These are phyloP conservation scores for Rousettus leschenaultii DNA, from an alignment of 2,113 vertebrate genomes.

Conservation along the genomic window DNA sequence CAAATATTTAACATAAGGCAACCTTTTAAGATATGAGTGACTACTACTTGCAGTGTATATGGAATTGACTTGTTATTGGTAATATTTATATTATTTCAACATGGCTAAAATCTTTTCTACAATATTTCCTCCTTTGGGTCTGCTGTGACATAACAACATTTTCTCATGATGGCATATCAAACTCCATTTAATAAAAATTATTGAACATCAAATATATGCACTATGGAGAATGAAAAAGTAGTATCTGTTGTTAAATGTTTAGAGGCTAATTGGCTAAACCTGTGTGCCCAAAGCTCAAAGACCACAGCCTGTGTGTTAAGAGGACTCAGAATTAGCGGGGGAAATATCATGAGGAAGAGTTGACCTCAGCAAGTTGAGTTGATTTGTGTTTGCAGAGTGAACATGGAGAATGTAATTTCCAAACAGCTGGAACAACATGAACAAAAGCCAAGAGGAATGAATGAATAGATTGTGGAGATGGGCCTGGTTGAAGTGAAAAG, in stretches of 20 bases:
- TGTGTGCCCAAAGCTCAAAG: not conserved
- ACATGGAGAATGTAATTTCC: not conserved
- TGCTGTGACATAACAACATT: not conserved
- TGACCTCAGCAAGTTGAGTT: not conserved
- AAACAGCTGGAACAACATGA: not conserved
- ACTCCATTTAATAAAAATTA: not conserved
- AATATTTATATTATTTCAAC: not conserved
- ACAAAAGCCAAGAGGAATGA: not conserved
- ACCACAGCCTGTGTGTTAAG: not conserved
- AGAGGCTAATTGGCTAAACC: not conserved
- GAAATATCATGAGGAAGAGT: not conserved
- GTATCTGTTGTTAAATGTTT: not conserved
- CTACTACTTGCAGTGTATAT: not conserved
- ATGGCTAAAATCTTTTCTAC: not conserved
- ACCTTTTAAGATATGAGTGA: not conserved
- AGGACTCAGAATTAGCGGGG: not conserved
- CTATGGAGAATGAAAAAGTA: not conserved
- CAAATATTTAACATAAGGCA: constrained; percentile 8
- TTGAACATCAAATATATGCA: not conserved
- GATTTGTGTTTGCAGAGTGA: not conserved
- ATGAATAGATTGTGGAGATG: not conserved
- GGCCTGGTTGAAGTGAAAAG: not conserved
- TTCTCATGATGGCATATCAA: not conserved
- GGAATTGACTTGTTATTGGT: not conserved
- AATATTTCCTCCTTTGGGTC: not conserved